Evolutionary conservation across 2,797 vertebrate species (phyloP), one percentile per base, ranked within the genome.

Genomic region (Myotis vivesi): DNA sequence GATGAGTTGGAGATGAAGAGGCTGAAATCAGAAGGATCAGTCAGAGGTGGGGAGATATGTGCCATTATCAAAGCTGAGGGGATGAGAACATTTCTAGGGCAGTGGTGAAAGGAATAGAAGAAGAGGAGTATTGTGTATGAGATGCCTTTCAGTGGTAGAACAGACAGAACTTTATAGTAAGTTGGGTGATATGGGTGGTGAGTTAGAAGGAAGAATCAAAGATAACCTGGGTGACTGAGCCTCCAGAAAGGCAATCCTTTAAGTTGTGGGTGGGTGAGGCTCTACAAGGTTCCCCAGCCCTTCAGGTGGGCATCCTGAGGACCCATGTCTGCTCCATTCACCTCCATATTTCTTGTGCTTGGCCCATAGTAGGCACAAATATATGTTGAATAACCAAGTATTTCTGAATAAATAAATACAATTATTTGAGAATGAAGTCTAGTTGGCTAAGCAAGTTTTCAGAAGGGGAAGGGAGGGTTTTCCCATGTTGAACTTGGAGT

Each of bases 31-130:
- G 41, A 66, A 72, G 22, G n/a, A 30, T 55, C 2, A 3, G 36
- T 11, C 1, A 4, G 9, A 30, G 5, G 5, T 25, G 20, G 2
- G 1, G 41, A 55, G 68, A 46, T 53, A 11, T 3, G 11, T 15
- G 49, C 16, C 8, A 25, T 23, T 33, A 17, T 13, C 4, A 10
- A 15, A 41, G 17, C 16, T 33, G 33, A 33, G 44, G 87, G 13
- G 16, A 46, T 41, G 68, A 73, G 49, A 38, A 53, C 16, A 7
- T 62, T 44, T 49, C 23, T 49, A 68, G 25, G 17, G 33, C 16
- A 57, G 12, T 16, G 28, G 10, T 4, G 30, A 72, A 12, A 5
- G 44, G 36, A 38, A 75, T 5, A 79, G 46, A 59, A 59, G 59
- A 36, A 28, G 13, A 59, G 68, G 51, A 23, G 8, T 41, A 23